Evolutionary conservation across 2,888 invertebrate genomes (phyloP).

Genomic region (Tromatobia lineatoria): DNA sequence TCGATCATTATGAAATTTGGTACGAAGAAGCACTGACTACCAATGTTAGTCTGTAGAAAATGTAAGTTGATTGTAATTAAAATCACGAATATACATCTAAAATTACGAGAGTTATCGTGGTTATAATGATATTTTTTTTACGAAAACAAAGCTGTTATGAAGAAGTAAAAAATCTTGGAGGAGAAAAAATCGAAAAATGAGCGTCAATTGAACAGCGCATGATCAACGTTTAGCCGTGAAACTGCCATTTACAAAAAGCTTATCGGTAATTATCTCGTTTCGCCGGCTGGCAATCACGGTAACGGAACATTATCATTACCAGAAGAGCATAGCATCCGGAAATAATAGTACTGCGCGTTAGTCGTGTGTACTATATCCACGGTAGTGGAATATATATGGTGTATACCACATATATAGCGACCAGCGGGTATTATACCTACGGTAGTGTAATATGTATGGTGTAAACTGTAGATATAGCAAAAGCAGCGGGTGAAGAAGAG

Average conservation of each 20-base stretch:
- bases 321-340: constrained; percentile 71
- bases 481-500: constrained; percentile 58
- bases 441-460: constrained; percentile 18
- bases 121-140: no score
- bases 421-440: constrained; percentile 20
- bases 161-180: neutral
- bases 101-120: no score
- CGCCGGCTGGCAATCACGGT: constrained; percentile 61
- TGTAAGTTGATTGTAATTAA: no score
- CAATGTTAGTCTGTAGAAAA: no score
- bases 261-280: constrained; percentile 69
- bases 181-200: neutral
- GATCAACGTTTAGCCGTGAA: constrained; percentile 37
- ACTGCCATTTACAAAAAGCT: constrained; percentile 30
- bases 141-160: no score
- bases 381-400: constrained; percentile 17
- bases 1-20: no score
- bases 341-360: constrained; percentile 71
- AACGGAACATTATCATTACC: constrained; percentile 71
- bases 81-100: no score
- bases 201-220: constrained; percentile 20
- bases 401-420: constrained; percentile 14
- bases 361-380: constrained; percentile 22
- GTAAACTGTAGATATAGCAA: constrained; percentile 16
- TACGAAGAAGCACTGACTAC: no score